phyloP scores from a whole-genome alignment of 1,140 invertebrate genomes.

The Dreissena rostriformis region DNA sequence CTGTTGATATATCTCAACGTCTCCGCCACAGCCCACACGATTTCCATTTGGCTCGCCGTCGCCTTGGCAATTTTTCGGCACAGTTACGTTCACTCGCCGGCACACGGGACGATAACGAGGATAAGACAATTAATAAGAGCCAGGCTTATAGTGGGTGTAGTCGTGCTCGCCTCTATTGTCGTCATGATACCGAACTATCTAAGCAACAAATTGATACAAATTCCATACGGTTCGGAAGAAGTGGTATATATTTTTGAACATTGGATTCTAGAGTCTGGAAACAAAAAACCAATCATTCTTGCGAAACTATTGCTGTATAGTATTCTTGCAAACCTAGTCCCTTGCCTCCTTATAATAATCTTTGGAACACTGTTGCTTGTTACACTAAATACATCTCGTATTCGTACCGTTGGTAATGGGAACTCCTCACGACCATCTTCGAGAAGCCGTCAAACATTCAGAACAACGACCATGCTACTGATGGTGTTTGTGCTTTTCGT shows the following conservation, averaged over 20 bases:
- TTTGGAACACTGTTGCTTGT: conserved; percentile 80
- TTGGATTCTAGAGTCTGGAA: conserved; percentile 54
- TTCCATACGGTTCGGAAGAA: conserved; percentile 19
- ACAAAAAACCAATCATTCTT: conserved; percentile 62
- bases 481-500: conserved; percentile 92
- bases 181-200: conserved; percentile 89
- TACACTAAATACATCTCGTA: conserved; percentile 80
- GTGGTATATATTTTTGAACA: conserved; percentile 59
- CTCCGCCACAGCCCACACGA: conserved; percentile 91
- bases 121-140: conserved; percentile 84
- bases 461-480: conserved; percentile 95
- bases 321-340: conserved; percentile 79
- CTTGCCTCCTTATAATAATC: conserved; percentile 81
- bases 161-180: conserved; percentile 88
- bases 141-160: conserved; percentile 87
- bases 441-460: conserved; percentile 85
- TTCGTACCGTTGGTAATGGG: conserved; percentile 60
- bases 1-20: conserved; percentile 84
- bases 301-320: conserved; percentile 76
- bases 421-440: conserved; percentile 12
- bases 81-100: conserved; percentile 89
- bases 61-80: conserved; percentile 96
- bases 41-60: conserved; percentile 95
- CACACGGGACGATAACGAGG: conserved; percentile 85
- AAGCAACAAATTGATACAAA: conserved; percentile 61